Evolutionary conservation across 2,888 invertebrate genomes (phyloP), one percentile per base, ranked within the genome.

Genomic region (Aphrophora alni): DNA sequence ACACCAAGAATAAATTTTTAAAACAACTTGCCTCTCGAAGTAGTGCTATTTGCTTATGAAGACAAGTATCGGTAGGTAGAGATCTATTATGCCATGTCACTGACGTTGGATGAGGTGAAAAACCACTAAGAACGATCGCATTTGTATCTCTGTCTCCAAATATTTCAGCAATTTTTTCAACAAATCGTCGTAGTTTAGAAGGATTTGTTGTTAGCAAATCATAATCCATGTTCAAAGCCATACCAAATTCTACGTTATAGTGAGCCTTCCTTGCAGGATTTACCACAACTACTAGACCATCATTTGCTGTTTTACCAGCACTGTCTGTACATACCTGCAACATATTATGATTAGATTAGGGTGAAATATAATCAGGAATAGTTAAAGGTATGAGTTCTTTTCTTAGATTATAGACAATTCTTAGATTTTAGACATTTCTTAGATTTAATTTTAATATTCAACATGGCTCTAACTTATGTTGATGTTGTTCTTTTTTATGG

Each of bases 181-280:
- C 92, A 84, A 97, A 94, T 85, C 94, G 94, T 38, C 95, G 91
- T 86, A 97, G 95, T 87, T 93, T 91, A 33, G 90, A 89, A 0
- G 96, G 93, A 78, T 93, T 93, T 86, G 93, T 92, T 0, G 91
- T 91, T 83, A 96, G 93, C 44, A 91, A 90, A 10, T 93, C 92
- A 87, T 92, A 93, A 80, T 86, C 88, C 73, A 92, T 91, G 84
- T 93, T 93, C 86, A 97, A 89, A 0, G 93, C 94, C 90, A 96
- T 94, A 84, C 93, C 94, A 88, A 97, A 96, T 87, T 95, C 94
- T 0, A 95, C 93, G 25, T 92, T 94, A 80, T 93, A 95, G 0
- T 91, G 90, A 81, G 91, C 90, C 72, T 91, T 90, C 0, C 92
- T 91, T 0, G 93, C 91, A 80, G 91, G 91, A 82, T 91, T 91